These are phyloP conservation scores for Vulpes vulpes DNA, from an alignment of 2,113 vertebrate species.

Conservation along the genomic window DNA sequence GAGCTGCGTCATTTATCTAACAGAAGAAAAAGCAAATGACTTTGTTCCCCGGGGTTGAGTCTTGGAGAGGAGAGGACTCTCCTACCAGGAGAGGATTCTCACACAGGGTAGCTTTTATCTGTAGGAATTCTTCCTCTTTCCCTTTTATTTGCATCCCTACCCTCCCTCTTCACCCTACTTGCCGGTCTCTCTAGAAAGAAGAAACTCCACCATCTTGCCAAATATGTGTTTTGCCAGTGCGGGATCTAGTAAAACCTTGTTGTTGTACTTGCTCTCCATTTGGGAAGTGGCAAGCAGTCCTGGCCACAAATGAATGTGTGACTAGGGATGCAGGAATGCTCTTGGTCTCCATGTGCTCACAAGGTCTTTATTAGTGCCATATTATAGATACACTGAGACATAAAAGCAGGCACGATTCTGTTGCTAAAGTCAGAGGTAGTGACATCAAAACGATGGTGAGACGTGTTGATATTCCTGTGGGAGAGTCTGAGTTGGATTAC, in stretches of 20 bases:
- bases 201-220: background rate
- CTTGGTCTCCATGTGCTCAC: background rate
- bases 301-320: background rate
- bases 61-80: background rate
- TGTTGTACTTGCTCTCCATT: background rate
- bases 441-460: no score
- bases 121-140: background rate
- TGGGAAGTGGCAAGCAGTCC: background rate
- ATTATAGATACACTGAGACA: constrained; percentile 3
- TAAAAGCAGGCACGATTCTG: background rate
- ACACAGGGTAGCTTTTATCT: background rate
- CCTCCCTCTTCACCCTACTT: background rate
- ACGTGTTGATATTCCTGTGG: background rate
- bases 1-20: background rate
- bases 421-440: background rate
- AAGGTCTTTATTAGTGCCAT: background rate
- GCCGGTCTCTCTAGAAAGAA: constrained; percentile 26
- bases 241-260: background rate
- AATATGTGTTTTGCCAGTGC: background rate
- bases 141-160: background rate
- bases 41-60: background rate
- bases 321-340: background rate
- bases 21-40: background rate
- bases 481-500: background rate
- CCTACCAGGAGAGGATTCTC: background rate